Evolutionary conservation across 2,888 invertebrate species (phyloP).

Genomic region (Tachina grossa): DNA sequence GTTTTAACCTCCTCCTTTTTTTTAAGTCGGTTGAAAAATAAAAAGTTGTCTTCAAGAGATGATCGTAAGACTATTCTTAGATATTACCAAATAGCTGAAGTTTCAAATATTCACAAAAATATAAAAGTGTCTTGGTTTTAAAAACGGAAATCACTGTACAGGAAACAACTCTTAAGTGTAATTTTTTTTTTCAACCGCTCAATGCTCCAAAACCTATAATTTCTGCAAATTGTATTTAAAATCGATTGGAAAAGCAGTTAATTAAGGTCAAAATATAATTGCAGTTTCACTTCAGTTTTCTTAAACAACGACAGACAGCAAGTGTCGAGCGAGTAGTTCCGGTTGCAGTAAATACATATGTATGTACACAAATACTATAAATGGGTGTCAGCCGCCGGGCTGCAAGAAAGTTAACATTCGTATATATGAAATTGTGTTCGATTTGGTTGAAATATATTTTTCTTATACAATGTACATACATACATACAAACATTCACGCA

Average conservation of each 20-base stretch:
- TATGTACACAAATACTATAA: not conserved
- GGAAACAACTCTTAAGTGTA: not conserved
- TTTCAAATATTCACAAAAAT: too few relatives aligned
- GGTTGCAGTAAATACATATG: constrained; percentile 44
- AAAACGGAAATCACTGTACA: not conserved
- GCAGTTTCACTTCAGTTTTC: constrained; percentile 11
- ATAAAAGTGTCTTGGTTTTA: too few relatives aligned
- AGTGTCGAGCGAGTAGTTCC: constrained; percentile 37
- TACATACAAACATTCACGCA: constrained; percentile 32
- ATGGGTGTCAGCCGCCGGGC: constrained; percentile 23
- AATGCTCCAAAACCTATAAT: constrained; percentile 1
- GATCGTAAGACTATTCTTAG: too few relatives aligned
- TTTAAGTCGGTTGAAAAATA: too few relatives aligned
- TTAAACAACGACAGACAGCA: not conserved
- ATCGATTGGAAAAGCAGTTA: not conserved
- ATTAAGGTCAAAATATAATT: constrained; percentile 7
- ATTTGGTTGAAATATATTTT: constrained; percentile 23
- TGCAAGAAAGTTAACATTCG: not conserved
- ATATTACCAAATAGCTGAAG: too few relatives aligned
- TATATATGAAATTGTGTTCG: constrained; percentile 19
- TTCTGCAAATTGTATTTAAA: not conserved
- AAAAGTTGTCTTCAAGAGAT: too few relatives aligned
- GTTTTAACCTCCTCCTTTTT: too few relatives aligned
- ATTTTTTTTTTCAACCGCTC: not conserved
- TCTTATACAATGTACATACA: not conserved